Evolutionary conservation across 2,797 vertebrate species (phyloP).

Genomic region (Coranthus polyacanthus): DNA sequence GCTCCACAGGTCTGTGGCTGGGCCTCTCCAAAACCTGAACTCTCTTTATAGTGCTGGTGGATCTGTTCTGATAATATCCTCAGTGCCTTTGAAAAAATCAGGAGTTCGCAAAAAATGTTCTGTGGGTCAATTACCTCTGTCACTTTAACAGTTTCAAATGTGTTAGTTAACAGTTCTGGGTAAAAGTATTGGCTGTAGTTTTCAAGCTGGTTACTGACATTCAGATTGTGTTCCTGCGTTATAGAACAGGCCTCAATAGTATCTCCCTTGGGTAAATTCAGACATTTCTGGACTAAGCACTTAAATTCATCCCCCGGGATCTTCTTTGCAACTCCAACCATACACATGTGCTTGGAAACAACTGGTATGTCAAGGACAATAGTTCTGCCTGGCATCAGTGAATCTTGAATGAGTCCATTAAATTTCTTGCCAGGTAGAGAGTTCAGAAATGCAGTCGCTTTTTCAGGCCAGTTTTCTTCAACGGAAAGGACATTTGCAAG

Average conservation of each 20-base stretch:
- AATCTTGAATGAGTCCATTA: conserved; percentile 85
- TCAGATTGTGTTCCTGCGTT: conserved; percentile 33
- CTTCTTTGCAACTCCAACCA: conserved; percentile 81
- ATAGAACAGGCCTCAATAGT: conserved; percentile 18
- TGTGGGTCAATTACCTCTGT: conserved; percentile 87
- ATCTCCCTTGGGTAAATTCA: conserved; percentile 47
- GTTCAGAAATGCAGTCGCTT: conserved; percentile 84
- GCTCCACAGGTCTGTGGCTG: conserved; percentile 79
- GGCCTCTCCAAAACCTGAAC: conserved; percentile 47
- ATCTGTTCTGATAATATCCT: conserved; percentile 85
- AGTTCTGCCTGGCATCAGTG: conserved; percentile 83
- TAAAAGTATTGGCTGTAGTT: conserved; percentile 84
- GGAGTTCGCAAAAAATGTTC: conserved; percentile 88
- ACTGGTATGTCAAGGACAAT: conserved; percentile 87
- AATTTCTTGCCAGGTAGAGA: conserved; percentile 84
- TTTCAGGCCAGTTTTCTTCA: conserved; percentile 77
- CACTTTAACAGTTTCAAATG: conserved; percentile 86
- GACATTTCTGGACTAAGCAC: conserved; percentile 65
- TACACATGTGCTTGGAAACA: conserved; percentile 83
- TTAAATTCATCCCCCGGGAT: conserved; percentile 77
- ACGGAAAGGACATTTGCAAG: conserved; percentile 84
- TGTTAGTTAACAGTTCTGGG: conserved; percentile 85
- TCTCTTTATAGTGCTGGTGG: conserved; percentile 72
- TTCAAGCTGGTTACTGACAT: conserved; percentile 11
- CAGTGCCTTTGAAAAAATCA: conserved; percentile 88